Evolutionary conservation across 35 echinoderm and acorn worm species (phyloP).

Genomic region (Patiria miniata): DNA sequence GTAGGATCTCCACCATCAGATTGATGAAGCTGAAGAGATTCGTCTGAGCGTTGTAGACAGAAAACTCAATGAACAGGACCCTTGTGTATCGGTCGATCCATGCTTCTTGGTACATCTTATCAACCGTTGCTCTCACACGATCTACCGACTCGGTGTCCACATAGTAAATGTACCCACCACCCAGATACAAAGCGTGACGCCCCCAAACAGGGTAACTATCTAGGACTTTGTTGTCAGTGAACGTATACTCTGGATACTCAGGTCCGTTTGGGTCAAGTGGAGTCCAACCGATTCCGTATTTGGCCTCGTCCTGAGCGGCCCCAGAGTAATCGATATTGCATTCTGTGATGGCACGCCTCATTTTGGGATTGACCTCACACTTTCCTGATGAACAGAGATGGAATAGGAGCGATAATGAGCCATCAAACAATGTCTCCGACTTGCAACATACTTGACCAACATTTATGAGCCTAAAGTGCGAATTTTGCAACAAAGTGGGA

Average conservation of each 20-base stretch:
- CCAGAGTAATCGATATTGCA: conserved; percentile 69
- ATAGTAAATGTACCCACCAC: conserved; percentile 78
- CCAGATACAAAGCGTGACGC: conserved; percentile 74
- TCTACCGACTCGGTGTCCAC: conserved; percentile 19
- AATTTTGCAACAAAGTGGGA: too few species aligned
- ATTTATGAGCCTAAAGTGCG: too few species aligned
- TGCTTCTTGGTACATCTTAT: conserved; percentile 58
- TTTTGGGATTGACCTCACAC: conserved; percentile 41
- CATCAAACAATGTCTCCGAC: neutral
- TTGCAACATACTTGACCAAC: too few species aligned
- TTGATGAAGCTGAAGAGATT: conserved; percentile 83
- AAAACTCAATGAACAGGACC: conserved; percentile 83
- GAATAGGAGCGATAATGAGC: neutral
- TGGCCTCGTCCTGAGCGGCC: conserved; percentile 28
- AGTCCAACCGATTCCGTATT: conserved; percentile 73
- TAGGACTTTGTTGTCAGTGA: conserved; percentile 47
- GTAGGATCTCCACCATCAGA: conserved; percentile 80
- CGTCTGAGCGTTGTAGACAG: conserved; percentile 78
- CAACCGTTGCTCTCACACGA: neutral
- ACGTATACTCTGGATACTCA: conserved; percentile 61
- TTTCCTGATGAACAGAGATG: conserved; percentile 33
- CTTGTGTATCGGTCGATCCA: conserved; percentile 88
- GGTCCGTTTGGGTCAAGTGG: conserved; percentile 24
- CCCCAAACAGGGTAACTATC: conserved; percentile 84
- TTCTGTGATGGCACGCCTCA: conserved; percentile 39